Evolutionary conservation across 2,797 vertebrate species (phyloP).

Genomic region (Myotis findleyi): DNA sequence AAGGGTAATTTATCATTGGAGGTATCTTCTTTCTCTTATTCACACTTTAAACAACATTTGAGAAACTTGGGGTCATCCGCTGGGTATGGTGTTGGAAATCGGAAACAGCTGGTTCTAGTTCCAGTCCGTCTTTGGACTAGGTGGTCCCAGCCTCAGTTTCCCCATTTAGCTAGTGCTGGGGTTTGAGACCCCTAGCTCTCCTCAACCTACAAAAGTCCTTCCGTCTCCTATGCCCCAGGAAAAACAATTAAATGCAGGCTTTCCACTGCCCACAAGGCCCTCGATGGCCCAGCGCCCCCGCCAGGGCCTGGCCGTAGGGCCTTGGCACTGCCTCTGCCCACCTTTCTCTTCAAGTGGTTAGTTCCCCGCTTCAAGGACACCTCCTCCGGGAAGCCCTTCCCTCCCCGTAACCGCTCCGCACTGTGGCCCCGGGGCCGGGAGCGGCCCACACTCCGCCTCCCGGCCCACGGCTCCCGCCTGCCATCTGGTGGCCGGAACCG

Average conservation of each 20-base stretch:
- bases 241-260: background rate
- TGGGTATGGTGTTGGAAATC: background rate
- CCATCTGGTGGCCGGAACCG: background rate
- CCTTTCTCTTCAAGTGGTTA: background rate
- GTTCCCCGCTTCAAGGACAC: background rate
- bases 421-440: background rate
- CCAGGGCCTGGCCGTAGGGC: background rate
- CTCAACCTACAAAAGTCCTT: background rate
- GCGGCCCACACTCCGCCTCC: background rate
- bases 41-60: background rate
- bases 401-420: accelerated
- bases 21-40: background rate
- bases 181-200: background rate
- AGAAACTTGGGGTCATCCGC: background rate
- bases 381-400: background rate
- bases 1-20: background rate
- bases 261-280: background rate
- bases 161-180: background rate
- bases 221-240: background rate
- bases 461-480: background rate
- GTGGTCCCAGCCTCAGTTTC: background rate
- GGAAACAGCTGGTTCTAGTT: background rate
- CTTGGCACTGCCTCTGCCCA: background rate
- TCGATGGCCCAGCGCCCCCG: background rate
- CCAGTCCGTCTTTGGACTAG: background rate